Base-by-base conservation (phyloP, 2,113 vertebrate genomes). In the Chitala chitala region DNA sequence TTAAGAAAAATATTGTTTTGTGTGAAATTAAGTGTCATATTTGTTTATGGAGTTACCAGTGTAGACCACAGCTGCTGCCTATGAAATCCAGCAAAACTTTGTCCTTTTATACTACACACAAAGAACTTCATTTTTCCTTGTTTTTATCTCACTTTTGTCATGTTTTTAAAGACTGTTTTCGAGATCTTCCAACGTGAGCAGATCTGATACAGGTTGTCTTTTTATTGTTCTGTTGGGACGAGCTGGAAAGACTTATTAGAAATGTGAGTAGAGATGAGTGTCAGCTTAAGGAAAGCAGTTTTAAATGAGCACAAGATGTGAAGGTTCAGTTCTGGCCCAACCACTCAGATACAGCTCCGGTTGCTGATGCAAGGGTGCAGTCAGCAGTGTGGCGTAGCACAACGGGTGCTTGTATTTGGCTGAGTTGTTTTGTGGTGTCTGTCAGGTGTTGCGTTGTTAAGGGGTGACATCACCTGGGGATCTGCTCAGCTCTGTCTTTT, bases 21-120 rank as follows among this genome's bases (percentile, higher is more conserved):
- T 59, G n/a, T 72, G 17, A 55, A 42, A 36, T 72, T 40, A 48
- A 29, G 17, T 33, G 42, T 71, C 54, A 72, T 58, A 31, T 40
- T 12, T 22, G 5, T 13, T 20, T 17, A 2, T 65, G 31, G 20
- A 63, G 51, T 8, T 36, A 20, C 12, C 4, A 55, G 69, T 44
- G 36, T 17, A 46, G 55, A 56, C 26, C 1, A 15, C 24, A 61
- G 44, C 26, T 29, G 5, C 55, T 48, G 22, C 40, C 29, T 7
- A 15, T 38, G 5, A 63, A n/a, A 63, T 9, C 59, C 36, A 2
- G 24, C 66, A 5, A 20, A 33, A 26, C 5, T 44, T 72, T 38
- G 29, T 0, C 4, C 63, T 40, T 17, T 58, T 48, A 50, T 36
- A 29, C 53, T 42, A 40, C 40, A 20, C 31, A 22, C 42, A 29